phyloP scores from a whole-genome alignment of 2,888 invertebrate species.

The Drosophila kanekoi region DNA sequence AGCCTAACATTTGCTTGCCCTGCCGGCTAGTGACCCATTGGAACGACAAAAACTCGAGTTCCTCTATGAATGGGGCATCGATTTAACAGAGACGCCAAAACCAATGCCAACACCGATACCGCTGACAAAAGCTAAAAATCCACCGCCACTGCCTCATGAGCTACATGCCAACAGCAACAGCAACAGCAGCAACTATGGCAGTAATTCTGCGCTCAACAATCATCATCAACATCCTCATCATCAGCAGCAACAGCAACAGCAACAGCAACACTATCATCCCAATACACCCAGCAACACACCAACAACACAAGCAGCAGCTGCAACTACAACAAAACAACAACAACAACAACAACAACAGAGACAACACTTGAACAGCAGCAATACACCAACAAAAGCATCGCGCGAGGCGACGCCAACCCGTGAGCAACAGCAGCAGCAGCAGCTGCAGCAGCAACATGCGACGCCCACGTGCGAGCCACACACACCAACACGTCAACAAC shows the following conservation, averaged over 20 bases:
- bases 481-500: conserved; percentile 59
- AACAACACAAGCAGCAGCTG: conserved; percentile 28
- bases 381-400: conserved; percentile 67
- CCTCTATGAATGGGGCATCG: conserved; percentile 84
- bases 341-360: conserved; percentile 43
- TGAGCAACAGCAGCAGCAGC: conserved; percentile 59
- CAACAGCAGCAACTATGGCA: conserved; percentile 46
- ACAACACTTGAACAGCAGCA: conserved; percentile 59
- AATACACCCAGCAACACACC: conserved; percentile 47
- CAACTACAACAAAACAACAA: conserved; percentile 46
- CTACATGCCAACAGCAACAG: conserved; percentile 57
- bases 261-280: conserved; percentile 36
- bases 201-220: conserved; percentile 54
- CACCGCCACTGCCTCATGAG: conserved; percentile 83
- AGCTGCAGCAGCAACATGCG: conserved; percentile 48
- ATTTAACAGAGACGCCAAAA: conserved; percentile 84
- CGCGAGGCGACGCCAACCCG: conserved; percentile 73
- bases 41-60: conserved; percentile 83
- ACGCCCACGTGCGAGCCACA: conserved; percentile 58
- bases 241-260: conserved; percentile 25
- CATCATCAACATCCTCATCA: conserved; percentile 42
- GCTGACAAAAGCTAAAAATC: conserved; percentile 85
- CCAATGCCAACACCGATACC: conserved; percentile 84
- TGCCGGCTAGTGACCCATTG: conserved; percentile 90
- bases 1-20: conserved; percentile 96